Base-by-base conservation (phyloP, 2,888 invertebrate species). In the Dorcus hopei region DNA sequence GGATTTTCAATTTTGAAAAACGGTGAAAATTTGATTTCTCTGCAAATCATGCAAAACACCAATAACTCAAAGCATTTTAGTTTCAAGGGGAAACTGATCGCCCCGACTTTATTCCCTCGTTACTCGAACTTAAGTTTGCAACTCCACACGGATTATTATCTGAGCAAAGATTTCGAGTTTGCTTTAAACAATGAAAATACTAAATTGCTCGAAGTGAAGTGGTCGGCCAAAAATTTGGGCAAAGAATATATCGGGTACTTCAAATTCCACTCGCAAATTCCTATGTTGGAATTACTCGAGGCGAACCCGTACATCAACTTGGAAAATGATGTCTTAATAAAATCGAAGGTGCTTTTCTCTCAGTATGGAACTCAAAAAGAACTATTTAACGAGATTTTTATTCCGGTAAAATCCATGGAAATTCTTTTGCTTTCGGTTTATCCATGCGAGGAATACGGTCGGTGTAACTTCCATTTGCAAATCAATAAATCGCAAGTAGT, bases 61-160 rank as follows among this genome's bases (percentile, higher is more conserved):
- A 62, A 55, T 11, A 55, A 43, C 2, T 33, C 58, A n/a, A 51
- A 51, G 1, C 52, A 56, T 23, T 41, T 65, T 26, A 54, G 62
- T 48, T 64, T 61, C 39, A 66, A 58, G 50, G 65, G 61, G 7
- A 65, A 63, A 57, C 39, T 66, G 33, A 59, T 59, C 9, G 64
- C 65, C 5, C 61, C 66, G 0, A 57, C 59, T 26, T 38, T 67
- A 9, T 56, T 67, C n/a, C 60, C 62, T 14, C 49, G 58, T 9
- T 63, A 63, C 47, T 53, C 62, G 16, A 63, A 63, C 16, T 14
- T 67, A n/a, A 59, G 52, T 5, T 41, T 63, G 3, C 61, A 64
- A 42, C 58, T 64, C 16, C 41, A 56, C 38, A 54, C 54, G 2
- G 54, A 62, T 43, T 48, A 62, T 26, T 42, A 64, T 11, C 38